phyloP scores from a whole-genome alignment of 2,888 invertebrate genomes.

The Eledone cirrhosa region DNA sequence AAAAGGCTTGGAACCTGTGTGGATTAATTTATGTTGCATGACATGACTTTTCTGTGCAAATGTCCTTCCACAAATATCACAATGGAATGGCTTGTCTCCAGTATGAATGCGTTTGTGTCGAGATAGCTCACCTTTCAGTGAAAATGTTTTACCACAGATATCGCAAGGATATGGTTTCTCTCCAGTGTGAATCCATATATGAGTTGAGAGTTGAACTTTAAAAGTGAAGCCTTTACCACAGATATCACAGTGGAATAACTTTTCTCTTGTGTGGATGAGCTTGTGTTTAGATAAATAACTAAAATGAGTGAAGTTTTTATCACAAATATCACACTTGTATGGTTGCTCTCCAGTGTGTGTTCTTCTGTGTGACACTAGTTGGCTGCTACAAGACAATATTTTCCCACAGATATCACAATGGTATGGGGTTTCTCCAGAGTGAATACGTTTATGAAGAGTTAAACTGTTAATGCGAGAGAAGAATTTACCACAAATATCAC shows the following conservation, averaged over 20 bases:
- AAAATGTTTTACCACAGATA: neutral
- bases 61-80: neutral
- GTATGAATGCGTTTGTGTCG: neutral
- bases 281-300: neutral
- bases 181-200: neutral
- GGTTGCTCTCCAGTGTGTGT: no score
- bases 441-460: no score
- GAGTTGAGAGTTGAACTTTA: neutral
- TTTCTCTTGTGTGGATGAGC: slow-evolving; percentile 1
- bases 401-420: no score
- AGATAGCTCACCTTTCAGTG: neutral
- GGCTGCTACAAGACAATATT: no score
- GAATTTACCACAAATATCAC: no score
- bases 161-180: neutral
- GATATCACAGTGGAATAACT: slow-evolving; percentile 13
- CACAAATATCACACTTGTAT: no score
- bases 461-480: no score
- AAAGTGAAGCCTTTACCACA: neutral
- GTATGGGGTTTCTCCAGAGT: no score
- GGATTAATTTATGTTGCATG: neutral
- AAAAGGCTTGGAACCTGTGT: neutral
- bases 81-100: slow-evolving; percentile 5
- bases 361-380: no score
- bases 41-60: neutral
- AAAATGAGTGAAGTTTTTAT: no score